phyloP scores from a whole-genome alignment of 2,888 invertebrate genomes.

The Drosophila nigritarsus region DNA sequence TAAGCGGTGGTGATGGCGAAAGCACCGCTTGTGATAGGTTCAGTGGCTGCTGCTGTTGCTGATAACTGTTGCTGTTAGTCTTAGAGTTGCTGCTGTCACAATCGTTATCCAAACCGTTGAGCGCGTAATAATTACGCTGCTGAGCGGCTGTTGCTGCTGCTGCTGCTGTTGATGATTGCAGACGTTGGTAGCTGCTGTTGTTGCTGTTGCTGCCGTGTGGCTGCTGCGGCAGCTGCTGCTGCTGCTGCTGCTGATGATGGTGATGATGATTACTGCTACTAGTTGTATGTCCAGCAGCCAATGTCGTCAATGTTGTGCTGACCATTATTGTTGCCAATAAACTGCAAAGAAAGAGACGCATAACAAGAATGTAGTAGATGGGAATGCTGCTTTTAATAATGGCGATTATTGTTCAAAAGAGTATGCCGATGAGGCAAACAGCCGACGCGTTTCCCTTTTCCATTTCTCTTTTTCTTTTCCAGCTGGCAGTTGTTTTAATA shows the following conservation, averaged over 20 bases:
- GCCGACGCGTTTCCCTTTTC: neutral
- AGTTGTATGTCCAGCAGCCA: constrained; percentile 85
- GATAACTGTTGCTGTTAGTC: constrained; percentile 41
- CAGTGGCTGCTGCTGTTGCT: constrained; percentile 57
- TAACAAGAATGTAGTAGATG: neutral
- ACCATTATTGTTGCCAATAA: constrained; percentile 85
- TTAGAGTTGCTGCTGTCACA: constrained; percentile 46
- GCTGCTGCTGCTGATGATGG: constrained; percentile 70
- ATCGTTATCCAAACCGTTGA: constrained; percentile 59
- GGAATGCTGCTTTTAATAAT: constrained; percentile 3
- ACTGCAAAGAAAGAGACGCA: constrained; percentile 64
- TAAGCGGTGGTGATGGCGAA: constrained; percentile 86
- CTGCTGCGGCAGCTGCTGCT: constrained; percentile 41
- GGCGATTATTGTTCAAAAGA: neutral
- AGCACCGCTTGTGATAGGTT: constrained; percentile 81
- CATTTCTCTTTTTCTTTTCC: constrained; percentile 21
- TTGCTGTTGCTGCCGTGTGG: constrained; percentile 44
- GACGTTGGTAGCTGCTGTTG: constrained; percentile 38
- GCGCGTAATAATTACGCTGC: constrained; percentile 53
- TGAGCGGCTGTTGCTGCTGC: constrained; percentile 26
- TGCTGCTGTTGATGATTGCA: constrained; percentile 43
- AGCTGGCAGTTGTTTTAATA: constrained; percentile 70
- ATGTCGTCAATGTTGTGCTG: constrained; percentile 85
- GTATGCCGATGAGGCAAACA: neutral
- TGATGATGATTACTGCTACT: constrained; percentile 82